A percentile compares a stretch with the other conserved stretches of the same genome.
Evolutionary conservation across 2,888 invertebrate species (phyloP).

Genomic region (Lochmaea crataegi): DNA sequence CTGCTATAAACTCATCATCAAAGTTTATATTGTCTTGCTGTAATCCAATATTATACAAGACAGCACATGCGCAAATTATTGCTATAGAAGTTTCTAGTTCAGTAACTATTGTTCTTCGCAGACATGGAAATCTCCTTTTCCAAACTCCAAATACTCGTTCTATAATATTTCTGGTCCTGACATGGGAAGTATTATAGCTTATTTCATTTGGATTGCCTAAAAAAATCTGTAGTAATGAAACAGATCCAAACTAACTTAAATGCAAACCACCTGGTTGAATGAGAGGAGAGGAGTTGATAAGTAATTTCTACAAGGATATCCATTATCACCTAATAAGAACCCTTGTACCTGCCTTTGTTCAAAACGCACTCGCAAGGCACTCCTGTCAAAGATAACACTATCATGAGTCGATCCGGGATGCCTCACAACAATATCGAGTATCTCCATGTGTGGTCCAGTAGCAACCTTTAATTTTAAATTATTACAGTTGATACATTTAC

Average conservation of each 20-base stretch:
- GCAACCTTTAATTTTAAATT: slow-evolving; percentile 2
- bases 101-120: too few relatives aligned
- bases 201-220: neutral
- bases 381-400: slow-evolving; percentile 36
- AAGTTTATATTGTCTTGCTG: slow-evolving; percentile 8
- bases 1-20: neutral
- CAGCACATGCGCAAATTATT: slow-evolving; percentile 38
- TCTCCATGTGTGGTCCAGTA: slow-evolving; percentile 33
- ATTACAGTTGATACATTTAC: slow-evolving; percentile 15
- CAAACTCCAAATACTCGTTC: slow-evolving; percentile 44
- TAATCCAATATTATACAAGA: slow-evolving; percentile 38
- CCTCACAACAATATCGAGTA: slow-evolving; percentile 39
- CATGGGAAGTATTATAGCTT: slow-evolving; percentile 40
- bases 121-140: too few relatives aligned
- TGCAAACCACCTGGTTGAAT: slow-evolving; percentile 27
- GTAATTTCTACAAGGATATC: slow-evolving; percentile 44
- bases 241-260: too few relatives aligned
- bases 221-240: too few relatives aligned
- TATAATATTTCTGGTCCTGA: slow-evolving; percentile 40
- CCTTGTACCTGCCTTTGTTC: slow-evolving; percentile 32
- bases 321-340: slow-evolving; percentile 44
- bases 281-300: slow-evolving; percentile 44
- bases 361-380: slow-evolving; percentile 32
- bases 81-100: slow-evolving; percentile 34
- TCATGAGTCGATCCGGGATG: slow-evolving; percentile 43